phyloP scores from a whole-genome alignment of 2,113 vertebrate species.

The Phrynocephalus versicolor region DNA sequence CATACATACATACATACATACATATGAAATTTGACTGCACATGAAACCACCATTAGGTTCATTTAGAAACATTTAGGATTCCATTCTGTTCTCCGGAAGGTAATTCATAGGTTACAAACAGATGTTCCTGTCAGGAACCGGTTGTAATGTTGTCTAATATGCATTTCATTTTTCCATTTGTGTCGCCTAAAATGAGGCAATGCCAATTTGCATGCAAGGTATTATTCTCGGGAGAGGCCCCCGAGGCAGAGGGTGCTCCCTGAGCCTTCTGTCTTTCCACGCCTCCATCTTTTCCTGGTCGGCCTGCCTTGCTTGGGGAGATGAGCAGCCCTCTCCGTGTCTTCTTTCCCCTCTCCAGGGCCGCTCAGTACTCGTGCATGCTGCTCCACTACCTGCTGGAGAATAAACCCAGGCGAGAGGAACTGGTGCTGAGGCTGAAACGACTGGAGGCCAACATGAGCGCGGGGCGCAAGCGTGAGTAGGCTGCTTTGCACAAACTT shows the following conservation, averaged over 20 bases:
- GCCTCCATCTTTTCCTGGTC: neutral
- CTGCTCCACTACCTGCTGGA: conserved; percentile 86
- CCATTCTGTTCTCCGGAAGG: neutral
- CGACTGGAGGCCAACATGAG: conserved; percentile 89
- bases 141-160: neutral
- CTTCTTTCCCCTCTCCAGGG: conserved; percentile 78
- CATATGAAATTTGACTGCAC: too few species aligned
- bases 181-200: neutral
- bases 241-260: neutral
- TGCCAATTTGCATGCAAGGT: neutral
- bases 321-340: conserved; percentile 56
- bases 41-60: too few species aligned
- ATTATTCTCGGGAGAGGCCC: neutral
- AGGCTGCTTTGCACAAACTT: conserved; percentile 40
- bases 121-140: neutral
- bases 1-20: too few species aligned
- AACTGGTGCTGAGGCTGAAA: conserved; percentile 83
- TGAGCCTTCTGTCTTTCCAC: rapidly evolving
- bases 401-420: conserved; percentile 75
- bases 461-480: conserved; percentile 93
- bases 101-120: neutral
- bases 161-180: neutral
- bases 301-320: conserved; percentile 37
- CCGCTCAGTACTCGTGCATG: conserved; percentile 91
- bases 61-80: too few species aligned